phyloP scores from a whole-genome alignment of 2,888 invertebrate species.

The Caenorhabditis angaria region DNA sequence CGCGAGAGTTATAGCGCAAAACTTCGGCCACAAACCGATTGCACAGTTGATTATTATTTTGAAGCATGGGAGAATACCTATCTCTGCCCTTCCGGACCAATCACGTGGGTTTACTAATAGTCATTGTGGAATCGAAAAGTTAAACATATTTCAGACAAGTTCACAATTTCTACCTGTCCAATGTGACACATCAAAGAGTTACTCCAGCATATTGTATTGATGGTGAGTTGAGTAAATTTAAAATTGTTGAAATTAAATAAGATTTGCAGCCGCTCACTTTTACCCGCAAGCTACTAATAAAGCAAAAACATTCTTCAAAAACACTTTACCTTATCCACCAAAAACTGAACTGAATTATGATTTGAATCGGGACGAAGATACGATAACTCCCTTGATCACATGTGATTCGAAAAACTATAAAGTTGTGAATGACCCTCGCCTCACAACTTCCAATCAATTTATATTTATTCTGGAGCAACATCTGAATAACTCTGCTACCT shows the following conservation, averaged over 20 bases:
- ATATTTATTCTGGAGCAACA: constrained; percentile 34
- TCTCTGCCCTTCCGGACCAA: constrained; percentile 33
- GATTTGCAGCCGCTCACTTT: constrained; percentile 21
- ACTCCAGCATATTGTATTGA: constrained; percentile 27
- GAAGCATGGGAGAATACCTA: constrained; percentile 23
- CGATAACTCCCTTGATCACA: neutral
- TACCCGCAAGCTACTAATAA: too few relatives aligned
- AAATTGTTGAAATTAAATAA: neutral
- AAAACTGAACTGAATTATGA: neutral
- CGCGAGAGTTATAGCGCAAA: constrained; percentile 13
- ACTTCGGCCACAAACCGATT: constrained; percentile 23
- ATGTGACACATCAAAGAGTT: constrained; percentile 15
- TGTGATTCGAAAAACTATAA: constrained; percentile 18
- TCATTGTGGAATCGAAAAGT: neutral
- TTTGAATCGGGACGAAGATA: neutral
- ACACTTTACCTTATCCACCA: neutral
- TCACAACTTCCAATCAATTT: constrained; percentile 20
- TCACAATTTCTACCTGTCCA: constrained; percentile 9
- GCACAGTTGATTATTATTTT: constrained; percentile 27
- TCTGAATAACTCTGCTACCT: constrained; percentile 13
- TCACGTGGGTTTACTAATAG: constrained; percentile 16
- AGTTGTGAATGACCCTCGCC: constrained; percentile 25
- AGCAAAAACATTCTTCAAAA: constrained; percentile 17
- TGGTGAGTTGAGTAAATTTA: constrained; percentile 8
- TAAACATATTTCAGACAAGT: constrained; percentile 16